These are phyloP conservation scores for Muricea muricata DNA, from an alignment of 92 coral and sea anemone genomes.

Conservation along the genomic window DNA sequence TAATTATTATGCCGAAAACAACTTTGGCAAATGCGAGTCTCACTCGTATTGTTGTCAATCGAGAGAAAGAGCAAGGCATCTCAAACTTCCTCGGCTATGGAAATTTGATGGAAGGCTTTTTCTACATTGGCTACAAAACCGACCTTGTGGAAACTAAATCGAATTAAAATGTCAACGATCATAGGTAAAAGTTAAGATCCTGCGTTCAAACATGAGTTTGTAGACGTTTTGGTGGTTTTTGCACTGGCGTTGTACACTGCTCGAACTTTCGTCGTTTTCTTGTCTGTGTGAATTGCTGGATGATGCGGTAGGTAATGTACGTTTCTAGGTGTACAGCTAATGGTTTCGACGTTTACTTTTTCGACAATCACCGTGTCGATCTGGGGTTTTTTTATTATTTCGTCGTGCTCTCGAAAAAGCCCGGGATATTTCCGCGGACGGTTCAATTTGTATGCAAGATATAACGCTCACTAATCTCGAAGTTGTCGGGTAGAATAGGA, in stretches of 20 bases:
- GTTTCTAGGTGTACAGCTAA: too few relatives aligned
- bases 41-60: slow-evolving; percentile 26
- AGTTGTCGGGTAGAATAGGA: slow-evolving; percentile 46
- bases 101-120: slow-evolving; percentile 43
- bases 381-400: too few relatives aligned
- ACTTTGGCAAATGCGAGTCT: slow-evolving; percentile 7
- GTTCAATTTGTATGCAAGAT: too few relatives aligned
- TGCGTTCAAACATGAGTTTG: slow-evolving; percentile 27
- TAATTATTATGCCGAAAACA: too few relatives aligned
- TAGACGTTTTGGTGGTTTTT: background rate
- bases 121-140: slow-evolving; percentile 39
- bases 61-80: slow-evolving; percentile 31
- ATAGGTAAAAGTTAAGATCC: slow-evolving; percentile 21
- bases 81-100: background rate
- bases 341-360: too few relatives aligned
- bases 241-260: slow-evolving; percentile 65
- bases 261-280: slow-evolving; percentile 54
- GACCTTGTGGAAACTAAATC: slow-evolving; percentile 48
- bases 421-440: too few relatives aligned
- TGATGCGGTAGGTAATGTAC: too few relatives aligned
- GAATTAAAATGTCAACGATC: background rate
- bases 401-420: too few relatives aligned
- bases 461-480: too few relatives aligned
- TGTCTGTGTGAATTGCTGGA: too few relatives aligned
- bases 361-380: too few relatives aligned